Evolutionary conservation across 2,113 vertebrate species (phyloP).

Genomic region (Reinhardtius hippoglossoides): DNA sequence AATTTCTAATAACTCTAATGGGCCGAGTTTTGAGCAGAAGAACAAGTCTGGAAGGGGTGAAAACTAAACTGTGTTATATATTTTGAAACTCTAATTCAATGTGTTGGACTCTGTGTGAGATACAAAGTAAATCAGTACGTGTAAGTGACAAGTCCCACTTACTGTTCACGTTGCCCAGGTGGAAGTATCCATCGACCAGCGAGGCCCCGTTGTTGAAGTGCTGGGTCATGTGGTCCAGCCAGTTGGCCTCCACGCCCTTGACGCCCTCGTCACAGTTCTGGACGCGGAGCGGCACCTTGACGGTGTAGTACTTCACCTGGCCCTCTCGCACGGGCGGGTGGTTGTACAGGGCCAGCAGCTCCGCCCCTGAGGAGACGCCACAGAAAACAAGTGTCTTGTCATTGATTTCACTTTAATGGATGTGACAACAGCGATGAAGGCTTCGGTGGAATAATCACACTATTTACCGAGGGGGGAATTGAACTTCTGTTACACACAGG

Average conservation of each 20-base stretch:
- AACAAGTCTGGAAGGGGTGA: too few species aligned
- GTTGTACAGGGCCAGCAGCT: slow-evolving; percentile 93
- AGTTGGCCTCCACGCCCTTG: slow-evolving; percentile 91
- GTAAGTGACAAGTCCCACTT: neutral
- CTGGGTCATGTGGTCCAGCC: slow-evolving; percentile 98
- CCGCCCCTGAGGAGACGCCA: slow-evolving; percentile 80
- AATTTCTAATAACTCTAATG: too few species aligned
- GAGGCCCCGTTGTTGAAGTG: slow-evolving; percentile 96
- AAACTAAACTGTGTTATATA: too few species aligned
- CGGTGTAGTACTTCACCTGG: slow-evolving; percentile 90
- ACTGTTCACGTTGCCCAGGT: slow-evolving; percentile 89
- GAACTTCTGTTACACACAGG: slow-evolving; percentile 32
- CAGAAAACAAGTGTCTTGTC: neutral
- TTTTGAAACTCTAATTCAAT: too few species aligned
- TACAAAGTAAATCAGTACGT: too few species aligned
- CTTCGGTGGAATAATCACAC: slow-evolving; percentile 4
- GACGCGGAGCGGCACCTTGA: slow-evolving; percentile 92
- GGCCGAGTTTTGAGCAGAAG: too few species aligned
- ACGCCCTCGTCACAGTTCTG: slow-evolving; percentile 87
- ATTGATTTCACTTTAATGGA: slow-evolving; percentile 1
- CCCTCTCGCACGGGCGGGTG: slow-evolving; percentile 84
- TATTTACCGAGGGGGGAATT: slow-evolving; percentile 23
- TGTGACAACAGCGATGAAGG: slow-evolving; percentile 23
- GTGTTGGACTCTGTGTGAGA: too few species aligned
- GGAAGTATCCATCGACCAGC: slow-evolving; percentile 93